Conservation (phyloP, 2,797 vertebrate genomes). For the Borostomias antarcticus region DNA sequence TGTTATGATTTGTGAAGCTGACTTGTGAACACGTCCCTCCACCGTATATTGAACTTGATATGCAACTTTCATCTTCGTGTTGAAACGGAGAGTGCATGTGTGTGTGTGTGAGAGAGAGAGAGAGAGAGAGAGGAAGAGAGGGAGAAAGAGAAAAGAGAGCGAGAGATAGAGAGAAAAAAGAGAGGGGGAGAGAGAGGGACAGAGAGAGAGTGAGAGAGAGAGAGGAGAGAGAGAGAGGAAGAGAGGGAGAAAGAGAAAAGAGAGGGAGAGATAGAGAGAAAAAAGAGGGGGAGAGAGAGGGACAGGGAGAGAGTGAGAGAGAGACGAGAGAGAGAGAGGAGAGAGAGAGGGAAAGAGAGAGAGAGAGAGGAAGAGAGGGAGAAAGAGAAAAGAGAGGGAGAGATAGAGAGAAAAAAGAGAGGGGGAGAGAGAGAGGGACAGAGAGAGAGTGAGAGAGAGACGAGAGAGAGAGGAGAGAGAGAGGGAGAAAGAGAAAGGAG, state of each 20-base stretch:
- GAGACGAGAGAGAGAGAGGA: background rate
- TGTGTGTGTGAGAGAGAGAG: background rate
- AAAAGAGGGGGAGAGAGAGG: no score
- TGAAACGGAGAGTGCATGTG: background rate
- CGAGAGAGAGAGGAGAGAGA: background rate
- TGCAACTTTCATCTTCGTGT: background rate
- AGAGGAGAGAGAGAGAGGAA: background rate
- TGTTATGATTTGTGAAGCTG: background rate
- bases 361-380: background rate
- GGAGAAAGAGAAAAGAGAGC: slow-evolving; percentile 4
- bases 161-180: background rate
- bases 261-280: background rate
- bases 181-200: background rate
- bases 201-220: background rate
- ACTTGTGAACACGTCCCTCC: background rate
- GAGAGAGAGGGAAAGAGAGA: background rate
- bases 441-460: background rate
- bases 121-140: background rate
- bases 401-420: background rate
- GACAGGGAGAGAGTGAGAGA: no score
- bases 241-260: background rate
- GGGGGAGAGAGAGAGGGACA: background rate
- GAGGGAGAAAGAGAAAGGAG: background rate
- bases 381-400: background rate
- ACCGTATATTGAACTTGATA: background rate